phyloP scores from a whole-genome alignment of 2,113 vertebrate genomes.

The Polyodon spathula region DNA sequence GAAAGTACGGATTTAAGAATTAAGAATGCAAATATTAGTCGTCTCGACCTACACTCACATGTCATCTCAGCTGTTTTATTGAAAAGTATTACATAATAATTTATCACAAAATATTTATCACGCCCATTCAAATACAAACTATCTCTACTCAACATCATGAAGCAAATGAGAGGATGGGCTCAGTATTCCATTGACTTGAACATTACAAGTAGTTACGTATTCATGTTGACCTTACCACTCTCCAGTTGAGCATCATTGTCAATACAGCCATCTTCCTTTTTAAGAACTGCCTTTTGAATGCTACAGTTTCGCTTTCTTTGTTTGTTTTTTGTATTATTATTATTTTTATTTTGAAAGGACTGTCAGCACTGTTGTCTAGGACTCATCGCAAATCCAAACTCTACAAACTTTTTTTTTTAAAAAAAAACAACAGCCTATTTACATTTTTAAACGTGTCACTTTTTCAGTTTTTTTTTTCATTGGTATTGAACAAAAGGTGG shows the following conservation, averaged over 20 bases:
- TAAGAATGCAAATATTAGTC: too few relatives aligned
- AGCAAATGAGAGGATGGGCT: background rate
- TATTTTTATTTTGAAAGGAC: conserved; percentile 41
- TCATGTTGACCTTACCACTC: conserved; percentile 13
- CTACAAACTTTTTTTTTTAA: too few relatives aligned
- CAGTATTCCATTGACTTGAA: background rate
- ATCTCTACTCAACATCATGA: conserved; percentile 3
- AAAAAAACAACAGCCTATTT: too few relatives aligned
- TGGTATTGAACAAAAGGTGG: too few relatives aligned
- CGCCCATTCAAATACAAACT: conserved; percentile 15
- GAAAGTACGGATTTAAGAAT: too few relatives aligned
- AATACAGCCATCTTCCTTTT: conserved; percentile 16
- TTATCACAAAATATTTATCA: conserved; percentile 37
- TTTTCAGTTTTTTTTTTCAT: too few relatives aligned
- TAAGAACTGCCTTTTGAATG: background rate
- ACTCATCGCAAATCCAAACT: conserved; percentile 2
- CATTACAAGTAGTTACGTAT: conserved; percentile 1
- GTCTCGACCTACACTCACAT: background rate
- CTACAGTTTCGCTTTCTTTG: conserved; percentile 9
- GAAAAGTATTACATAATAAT: conserved; percentile 20
- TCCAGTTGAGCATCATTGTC: conserved; percentile 16
- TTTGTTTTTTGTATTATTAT: background rate
- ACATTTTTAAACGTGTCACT: too few relatives aligned
- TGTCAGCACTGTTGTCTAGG: conserved; percentile 66
- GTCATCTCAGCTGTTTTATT: conserved; percentile 25